Evolutionary conservation across 2,113 vertebrate species (phyloP).

Genomic region (Aphyosemion australe): DNA sequence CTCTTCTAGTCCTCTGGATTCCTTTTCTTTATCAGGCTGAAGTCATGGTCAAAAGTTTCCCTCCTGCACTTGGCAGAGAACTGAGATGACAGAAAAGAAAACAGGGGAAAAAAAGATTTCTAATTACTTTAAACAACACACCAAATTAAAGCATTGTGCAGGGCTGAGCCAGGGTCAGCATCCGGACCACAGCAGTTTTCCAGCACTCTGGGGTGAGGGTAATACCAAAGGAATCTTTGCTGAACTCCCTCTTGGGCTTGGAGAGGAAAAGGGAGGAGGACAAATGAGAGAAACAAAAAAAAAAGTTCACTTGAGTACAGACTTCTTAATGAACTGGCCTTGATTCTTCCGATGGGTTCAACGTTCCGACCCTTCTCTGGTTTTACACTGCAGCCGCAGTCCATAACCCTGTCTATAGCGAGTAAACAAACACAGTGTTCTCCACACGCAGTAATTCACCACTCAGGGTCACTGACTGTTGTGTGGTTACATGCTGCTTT

Average conservation of each 20-base stretch:
- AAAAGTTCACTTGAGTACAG: conserved; percentile 32
- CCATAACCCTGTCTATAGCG: conserved; percentile 29
- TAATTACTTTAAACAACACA: conserved; percentile 78
- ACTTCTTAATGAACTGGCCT: conserved; percentile 69
- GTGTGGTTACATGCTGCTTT: conserved; percentile 73
- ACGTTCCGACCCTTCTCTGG: conserved; percentile 52
- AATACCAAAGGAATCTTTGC: conserved; percentile 68
- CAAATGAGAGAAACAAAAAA: conserved; percentile 19
- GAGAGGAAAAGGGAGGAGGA: conserved; percentile 1
- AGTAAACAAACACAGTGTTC: conserved; percentile 66
- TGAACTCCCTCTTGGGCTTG: conserved; percentile 58
- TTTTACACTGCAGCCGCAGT: conserved; percentile 60
- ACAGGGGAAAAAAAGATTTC: conserved; percentile 54
- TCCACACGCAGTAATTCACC: conserved; percentile 55
- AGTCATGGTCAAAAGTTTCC: conserved; percentile 65
- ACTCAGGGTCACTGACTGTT: conserved; percentile 67
- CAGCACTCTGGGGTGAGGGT: conserved; percentile 66
- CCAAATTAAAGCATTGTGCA: conserved; percentile 78
- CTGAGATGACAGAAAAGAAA: conserved; percentile 58
- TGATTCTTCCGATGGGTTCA: conserved; percentile 66
- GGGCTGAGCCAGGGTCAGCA: conserved; percentile 67
- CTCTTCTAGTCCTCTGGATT: conserved; percentile 37
- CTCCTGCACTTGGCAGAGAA: conserved; percentile 58
- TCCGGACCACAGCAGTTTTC: conserved; percentile 70
- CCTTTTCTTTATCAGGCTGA: conserved; percentile 63